phyloP scores from a whole-genome alignment of 2,888 invertebrate species.

The Chrysina gloriosa region DNA sequence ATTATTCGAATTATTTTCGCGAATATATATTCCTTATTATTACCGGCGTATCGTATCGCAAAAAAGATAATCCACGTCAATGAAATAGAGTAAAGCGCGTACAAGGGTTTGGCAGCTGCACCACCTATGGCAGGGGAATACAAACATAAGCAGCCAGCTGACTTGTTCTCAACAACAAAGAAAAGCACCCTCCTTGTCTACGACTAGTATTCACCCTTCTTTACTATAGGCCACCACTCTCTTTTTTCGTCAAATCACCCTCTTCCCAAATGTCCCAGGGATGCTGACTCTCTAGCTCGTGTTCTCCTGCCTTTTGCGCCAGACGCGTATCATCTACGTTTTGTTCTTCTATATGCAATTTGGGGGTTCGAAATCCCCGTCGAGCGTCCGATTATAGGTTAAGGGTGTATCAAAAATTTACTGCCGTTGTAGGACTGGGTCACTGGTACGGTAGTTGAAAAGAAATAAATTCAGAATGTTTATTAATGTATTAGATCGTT shows the following conservation, averaged over 20 bases:
- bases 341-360: conserved; percentile 36
- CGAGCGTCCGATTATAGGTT: conserved; percentile 39
- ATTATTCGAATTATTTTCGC: no score
- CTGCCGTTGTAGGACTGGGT: conserved; percentile 43
- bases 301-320: conserved; percentile 35
- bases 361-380: conserved; percentile 33
- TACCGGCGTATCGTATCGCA: background rate
- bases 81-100: conserved; percentile 37
- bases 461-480: conserved; percentile 13
- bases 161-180: conserved; percentile 65
- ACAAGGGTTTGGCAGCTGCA: conserved; percentile 54
- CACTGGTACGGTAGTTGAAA: conserved; percentile 40
- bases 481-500: background rate
- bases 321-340: conserved; percentile 41
- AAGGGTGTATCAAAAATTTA: conserved; percentile 41
- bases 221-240: conserved; percentile 50
- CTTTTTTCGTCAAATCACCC: conserved; percentile 50
- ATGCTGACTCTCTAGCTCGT: conserved; percentile 41
- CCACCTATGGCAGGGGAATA: conserved; percentile 48
- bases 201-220: conserved; percentile 54
- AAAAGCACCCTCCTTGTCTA: conserved; percentile 60
- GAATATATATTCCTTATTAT: no score
- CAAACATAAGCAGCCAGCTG: conserved; percentile 61
- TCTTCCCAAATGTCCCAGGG: conserved; percentile 43
- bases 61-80: conserved; percentile 27